Evolutionary conservation across 2,113 vertebrate species (phyloP).

Genomic region (Antigone vipio): DNA sequence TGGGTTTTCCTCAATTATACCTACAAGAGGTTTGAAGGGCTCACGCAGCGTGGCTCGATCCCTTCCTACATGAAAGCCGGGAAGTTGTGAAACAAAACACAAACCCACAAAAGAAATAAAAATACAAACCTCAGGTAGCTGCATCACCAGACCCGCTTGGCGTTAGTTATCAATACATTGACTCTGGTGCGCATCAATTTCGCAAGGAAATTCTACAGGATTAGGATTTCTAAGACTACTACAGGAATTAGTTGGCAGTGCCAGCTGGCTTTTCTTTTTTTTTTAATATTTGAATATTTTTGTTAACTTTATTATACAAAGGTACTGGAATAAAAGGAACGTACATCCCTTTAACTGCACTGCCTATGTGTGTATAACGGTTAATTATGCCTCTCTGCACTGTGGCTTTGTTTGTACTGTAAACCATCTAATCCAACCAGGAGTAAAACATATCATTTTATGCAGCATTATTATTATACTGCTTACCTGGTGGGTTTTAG

Average conservation of each 20-base stretch:
- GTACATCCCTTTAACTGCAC: slow-evolving; percentile 66
- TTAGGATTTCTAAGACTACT: slow-evolving; percentile 74
- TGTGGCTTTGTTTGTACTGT: slow-evolving; percentile 69
- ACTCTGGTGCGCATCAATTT: slow-evolving; percentile 57
- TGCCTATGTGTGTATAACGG: slow-evolving; percentile 53
- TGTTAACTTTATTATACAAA: slow-evolving; percentile 80
- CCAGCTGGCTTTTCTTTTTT: slow-evolving; percentile 68
- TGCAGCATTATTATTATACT: slow-evolving; percentile 21
- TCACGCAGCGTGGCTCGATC: slow-evolving; percentile 95
- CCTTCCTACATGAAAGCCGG: slow-evolving; percentile 95
- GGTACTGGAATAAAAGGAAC: slow-evolving; percentile 79
- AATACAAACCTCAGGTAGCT: slow-evolving; percentile 74
- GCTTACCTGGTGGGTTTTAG: slow-evolving; percentile 52
- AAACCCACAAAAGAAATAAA: neutral
- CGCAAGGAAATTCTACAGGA: slow-evolving; percentile 74
- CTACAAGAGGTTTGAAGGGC: slow-evolving; percentile 97
- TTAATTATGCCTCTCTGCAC: slow-evolving; percentile 62
- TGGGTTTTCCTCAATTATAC: slow-evolving; percentile 99
- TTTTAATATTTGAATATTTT: slow-evolving; percentile 72
- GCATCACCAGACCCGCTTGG: slow-evolving; percentile 65
- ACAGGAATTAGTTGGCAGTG: slow-evolving; percentile 77
- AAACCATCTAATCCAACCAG: slow-evolving; percentile 59
- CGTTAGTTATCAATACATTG: slow-evolving; percentile 50
- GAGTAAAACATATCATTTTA: slow-evolving; percentile 37
- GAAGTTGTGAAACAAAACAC: slow-evolving; percentile 79